These are phyloP conservation scores for Pholis gunnellus DNA, from an alignment of 2,113 vertebrate genomes.

Conservation along the genomic window DNA sequence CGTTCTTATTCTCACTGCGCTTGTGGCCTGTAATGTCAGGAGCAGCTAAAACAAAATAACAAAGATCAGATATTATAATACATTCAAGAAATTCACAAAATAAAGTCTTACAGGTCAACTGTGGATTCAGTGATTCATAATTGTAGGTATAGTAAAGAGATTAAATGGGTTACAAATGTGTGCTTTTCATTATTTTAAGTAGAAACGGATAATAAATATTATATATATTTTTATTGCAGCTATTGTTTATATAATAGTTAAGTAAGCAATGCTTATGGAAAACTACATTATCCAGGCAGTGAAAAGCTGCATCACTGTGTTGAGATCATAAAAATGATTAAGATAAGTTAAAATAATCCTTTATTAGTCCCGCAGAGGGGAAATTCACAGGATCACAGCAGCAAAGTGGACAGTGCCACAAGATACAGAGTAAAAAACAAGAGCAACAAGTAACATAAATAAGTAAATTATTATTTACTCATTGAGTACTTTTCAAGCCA, in stretches of 20 bases:
- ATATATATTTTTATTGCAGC: neutral
- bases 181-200: neutral
- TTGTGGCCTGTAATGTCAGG: conserved; percentile 96
- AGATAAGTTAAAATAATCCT: no score
- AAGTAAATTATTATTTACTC: neutral
- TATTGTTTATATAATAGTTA: neutral
- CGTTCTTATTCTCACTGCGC: conserved; percentile 96
- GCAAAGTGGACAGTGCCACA: no score
- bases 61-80: neutral
- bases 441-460: no score
- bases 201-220: neutral
- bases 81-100: neutral
- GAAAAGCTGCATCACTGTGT: neutral
- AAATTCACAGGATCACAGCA: no score
- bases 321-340: neutral
- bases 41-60: conserved; percentile 80
- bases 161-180: neutral
- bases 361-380: no score
- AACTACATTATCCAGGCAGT: neutral
- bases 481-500: neutral
- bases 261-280: neutral
- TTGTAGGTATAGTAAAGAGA: no score
- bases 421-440: no score
- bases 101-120: neutral
- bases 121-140: neutral